Base-by-base conservation (phyloP, 2,113 vertebrate species). In the Myotis yumanensis region DNA sequence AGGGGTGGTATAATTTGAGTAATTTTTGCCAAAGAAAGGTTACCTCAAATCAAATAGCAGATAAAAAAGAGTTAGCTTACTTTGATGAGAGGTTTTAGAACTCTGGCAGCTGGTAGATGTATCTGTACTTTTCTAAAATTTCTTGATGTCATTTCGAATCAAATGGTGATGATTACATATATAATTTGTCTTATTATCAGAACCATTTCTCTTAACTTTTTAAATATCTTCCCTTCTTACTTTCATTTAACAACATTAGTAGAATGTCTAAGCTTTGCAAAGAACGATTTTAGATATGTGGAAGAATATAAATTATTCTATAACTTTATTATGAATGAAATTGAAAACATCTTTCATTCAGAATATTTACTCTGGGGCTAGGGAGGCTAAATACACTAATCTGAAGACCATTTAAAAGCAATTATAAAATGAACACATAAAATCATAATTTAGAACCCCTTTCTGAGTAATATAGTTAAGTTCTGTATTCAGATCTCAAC, bases 301-400 rank as follows among this genome's bases (percentile, higher is more conserved):
- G 72, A 77, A 89, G 68, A 85, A 79, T 80, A 54, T 85, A 86
- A 84, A 90, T 95, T 77, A 90, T 57, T 92, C 30, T 76, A 2
- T 83, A 88, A 77, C 73, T 96, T 97, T 18, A 57, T 91, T 86
- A 43, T 84, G 18, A 94, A 91, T 93, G 35, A 76, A 86, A n/a
- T 86, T 92, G 35, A 96, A 93, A 57, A 69, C 37, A 40, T 86
- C 57, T 79, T 90, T 95, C 79, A 59, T 22, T 73, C n/a, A 88
- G 20, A n/a, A 66, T 84, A 48, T 92, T 95, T 95, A 77, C 25
- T 93, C 14, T 93, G 46, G 35, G 28, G 7, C 25, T 68, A 85
- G 28, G 25, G 46, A 75, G 43, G 51, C 72, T 95, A 76, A 86
- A 88, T 77, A 83, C 8, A 79, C 28, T 54, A 4, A 71, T 82